A percentile compares a stretch with the other conserved stretches of the same genome.
These are phyloP conservation scores for Drosophila incognita DNA, from an alignment of 2,888 invertebrate species.

Conservation along the genomic window DNA sequence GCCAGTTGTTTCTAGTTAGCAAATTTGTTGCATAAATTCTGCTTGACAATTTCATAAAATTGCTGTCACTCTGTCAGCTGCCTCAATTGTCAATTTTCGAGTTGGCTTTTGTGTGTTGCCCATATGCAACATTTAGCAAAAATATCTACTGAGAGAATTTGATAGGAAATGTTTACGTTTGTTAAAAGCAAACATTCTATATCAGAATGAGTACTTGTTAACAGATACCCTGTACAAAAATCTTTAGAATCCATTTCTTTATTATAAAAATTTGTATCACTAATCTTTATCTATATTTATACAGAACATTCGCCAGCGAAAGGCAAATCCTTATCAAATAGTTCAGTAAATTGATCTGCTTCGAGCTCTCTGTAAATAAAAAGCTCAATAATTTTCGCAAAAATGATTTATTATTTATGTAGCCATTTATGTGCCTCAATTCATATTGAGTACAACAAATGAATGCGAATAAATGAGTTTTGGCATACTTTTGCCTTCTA, in stretches of 20 bases:
- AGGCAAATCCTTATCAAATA: not conserved
- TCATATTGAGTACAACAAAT: constrained; percentile 27
- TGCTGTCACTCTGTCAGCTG: constrained; percentile 13
- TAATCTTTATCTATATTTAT: not conserved
- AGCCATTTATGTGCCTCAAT: constrained; percentile 41
- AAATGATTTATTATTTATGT: constrained; percentile 36
- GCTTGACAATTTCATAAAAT: constrained; percentile 18
- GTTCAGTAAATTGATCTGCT: not conserved
- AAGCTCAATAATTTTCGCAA: constrained; percentile 22
- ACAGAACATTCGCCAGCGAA: not conserved
- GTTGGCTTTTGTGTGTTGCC: constrained; percentile 7
- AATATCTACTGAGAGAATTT: not conserved
- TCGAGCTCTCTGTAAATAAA: not conserved
- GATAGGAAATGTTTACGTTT: constrained; percentile 14
- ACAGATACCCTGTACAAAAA: not conserved
- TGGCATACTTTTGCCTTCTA: constrained; percentile 8
- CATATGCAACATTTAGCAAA: not conserved
- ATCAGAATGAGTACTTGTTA: not conserved
- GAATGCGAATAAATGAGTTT: constrained; percentile 51
- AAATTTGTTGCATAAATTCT: constrained; percentile 39
- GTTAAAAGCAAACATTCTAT: not conserved
- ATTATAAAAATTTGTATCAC: not conserved
- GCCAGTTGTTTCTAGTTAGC: constrained; percentile 46
- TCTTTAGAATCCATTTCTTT: not conserved
- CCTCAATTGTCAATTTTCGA: constrained; percentile 14